Percentiles rank a stretch among this genome's conserved stretches.
Evolutionary conservation across 2,113 vertebrate genomes (phyloP).

Genomic region (Podarcis muralis): DNA sequence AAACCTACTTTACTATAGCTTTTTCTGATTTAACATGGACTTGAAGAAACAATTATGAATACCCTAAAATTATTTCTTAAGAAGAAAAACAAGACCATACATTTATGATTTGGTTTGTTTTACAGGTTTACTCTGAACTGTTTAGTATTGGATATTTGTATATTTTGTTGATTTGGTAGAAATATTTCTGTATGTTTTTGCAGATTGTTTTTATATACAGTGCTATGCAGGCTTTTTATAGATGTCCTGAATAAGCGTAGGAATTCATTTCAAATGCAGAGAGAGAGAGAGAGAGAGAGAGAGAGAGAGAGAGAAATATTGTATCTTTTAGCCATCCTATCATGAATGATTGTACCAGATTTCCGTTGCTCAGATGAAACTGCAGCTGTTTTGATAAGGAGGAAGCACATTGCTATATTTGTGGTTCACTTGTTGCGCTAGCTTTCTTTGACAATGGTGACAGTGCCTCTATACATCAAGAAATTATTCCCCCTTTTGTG

Average conservation of each 20-base stretch:
- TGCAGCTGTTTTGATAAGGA: conserved; percentile 58
- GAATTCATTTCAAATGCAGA: background rate
- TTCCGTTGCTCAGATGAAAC: conserved; percentile 41
- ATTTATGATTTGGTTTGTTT: conserved; percentile 70
- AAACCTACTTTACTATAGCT: conserved; percentile 76
- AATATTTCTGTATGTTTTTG: conserved; percentile 39
- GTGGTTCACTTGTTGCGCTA: conserved; percentile 80
- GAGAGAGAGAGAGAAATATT: conserved; percentile 16
- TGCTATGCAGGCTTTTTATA: background rate
- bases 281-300: conserved; percentile 37
- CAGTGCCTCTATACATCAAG: conserved; percentile 82
- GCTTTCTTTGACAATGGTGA: conserved; percentile 80
- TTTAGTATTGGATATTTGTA: conserved; percentile 60
- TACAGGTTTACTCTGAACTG: conserved; percentile 63
- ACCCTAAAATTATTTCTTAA: conserved; percentile 75
- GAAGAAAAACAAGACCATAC: conserved; percentile 68
- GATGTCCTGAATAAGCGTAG: conserved; percentile 20
- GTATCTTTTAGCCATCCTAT: conserved; percentile 23
- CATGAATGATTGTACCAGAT: conserved; percentile 34
- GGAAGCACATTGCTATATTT: conserved; percentile 74
- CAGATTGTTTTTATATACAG: background rate
- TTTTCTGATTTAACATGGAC: conserved; percentile 73
- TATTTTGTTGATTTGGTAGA: conserved; percentile 52
- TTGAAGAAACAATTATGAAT: conserved; percentile 73
- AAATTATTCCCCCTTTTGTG: conserved; percentile 71